Conservation (phyloP, 2,113 vertebrate genomes). For the Nerophis ophidion region DNA sequence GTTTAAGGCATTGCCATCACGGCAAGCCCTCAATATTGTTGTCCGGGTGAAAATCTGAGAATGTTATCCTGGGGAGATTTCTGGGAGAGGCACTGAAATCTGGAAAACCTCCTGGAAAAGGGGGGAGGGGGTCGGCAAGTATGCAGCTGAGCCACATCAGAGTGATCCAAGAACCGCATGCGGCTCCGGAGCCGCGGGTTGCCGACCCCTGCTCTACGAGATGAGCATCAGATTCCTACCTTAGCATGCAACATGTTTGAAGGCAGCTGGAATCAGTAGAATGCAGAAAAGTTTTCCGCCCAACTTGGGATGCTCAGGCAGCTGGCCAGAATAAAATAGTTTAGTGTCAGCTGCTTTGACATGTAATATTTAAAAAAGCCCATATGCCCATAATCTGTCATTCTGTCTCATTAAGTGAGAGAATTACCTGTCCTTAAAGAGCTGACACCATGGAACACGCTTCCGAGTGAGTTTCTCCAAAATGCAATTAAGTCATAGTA, state of each 20-base stretch:
- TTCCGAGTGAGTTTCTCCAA: background rate
- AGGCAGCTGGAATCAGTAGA: background rate
- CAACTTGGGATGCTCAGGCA: constrained; percentile 19
- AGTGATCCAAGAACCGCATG: no score
- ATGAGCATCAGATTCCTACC: no score
- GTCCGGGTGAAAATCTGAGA: no score
- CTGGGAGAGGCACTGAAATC: no score
- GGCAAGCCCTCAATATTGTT: no score
- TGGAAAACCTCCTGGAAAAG: no score
- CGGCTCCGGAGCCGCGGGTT: no score
- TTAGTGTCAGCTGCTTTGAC: constrained; percentile 30
- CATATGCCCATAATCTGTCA: constrained; percentile 22
- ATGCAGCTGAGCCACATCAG: no score
- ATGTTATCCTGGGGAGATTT: no score
- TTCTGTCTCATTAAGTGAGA: constrained; percentile 26
- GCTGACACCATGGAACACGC: constrained; percentile 7
- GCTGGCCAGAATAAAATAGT: constrained; percentile 37
- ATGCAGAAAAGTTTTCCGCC: constrained; percentile 9
- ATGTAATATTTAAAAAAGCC: constrained; percentile 46
- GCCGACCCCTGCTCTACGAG: no score
- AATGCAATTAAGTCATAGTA: background rate
- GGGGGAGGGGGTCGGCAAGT: no score
- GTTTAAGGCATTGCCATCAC: no score
- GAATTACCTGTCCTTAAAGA: constrained; percentile 9
- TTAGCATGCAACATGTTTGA: background rate